These are phyloP conservation scores for Spatula clypeata DNA, from an alignment of 2,797 vertebrate genomes.

Conservation along the genomic window DNA sequence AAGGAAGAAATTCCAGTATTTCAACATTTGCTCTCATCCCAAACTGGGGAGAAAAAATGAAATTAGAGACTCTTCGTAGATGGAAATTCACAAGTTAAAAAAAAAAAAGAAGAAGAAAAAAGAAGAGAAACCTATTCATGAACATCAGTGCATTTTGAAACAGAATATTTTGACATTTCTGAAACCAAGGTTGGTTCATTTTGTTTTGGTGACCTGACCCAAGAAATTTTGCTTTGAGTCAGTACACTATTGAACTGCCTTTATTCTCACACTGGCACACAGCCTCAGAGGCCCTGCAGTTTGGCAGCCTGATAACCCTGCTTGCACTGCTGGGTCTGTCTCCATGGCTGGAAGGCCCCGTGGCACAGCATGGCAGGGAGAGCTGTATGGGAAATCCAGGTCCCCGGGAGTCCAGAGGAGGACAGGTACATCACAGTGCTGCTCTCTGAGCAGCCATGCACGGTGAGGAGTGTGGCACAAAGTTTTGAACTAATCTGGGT, in stretches of 20 bases:
- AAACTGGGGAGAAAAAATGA: neutral
- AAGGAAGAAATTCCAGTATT: constrained; percentile 65
- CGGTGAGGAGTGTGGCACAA: neutral
- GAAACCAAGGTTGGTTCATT: constrained; percentile 61
- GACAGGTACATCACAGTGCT: neutral
- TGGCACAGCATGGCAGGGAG: neutral
- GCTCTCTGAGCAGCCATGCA: neutral
- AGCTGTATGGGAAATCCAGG: neutral
- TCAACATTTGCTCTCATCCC: constrained; percentile 38
- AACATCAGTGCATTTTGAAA: constrained; percentile 23
- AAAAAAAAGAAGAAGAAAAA: neutral
- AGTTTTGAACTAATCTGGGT: neutral
- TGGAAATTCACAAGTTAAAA: constrained; percentile 59
- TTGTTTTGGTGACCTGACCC: constrained; percentile 68
- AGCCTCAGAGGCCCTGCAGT: neutral
- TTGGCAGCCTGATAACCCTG: neutral
- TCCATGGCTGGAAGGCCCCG: neutral
- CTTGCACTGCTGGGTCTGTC: neutral
- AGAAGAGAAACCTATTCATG: neutral
- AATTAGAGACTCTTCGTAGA: constrained; percentile 1
- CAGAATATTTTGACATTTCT: constrained; percentile 55
- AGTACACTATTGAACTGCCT: constrained; percentile 21
- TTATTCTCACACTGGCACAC: constrained; percentile 35
- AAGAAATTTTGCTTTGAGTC: constrained; percentile 64
- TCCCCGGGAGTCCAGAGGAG: neutral